Evolutionary conservation across 1,140 invertebrate genomes (phyloP).

Genomic region (Euura saliciscinereae): DNA sequence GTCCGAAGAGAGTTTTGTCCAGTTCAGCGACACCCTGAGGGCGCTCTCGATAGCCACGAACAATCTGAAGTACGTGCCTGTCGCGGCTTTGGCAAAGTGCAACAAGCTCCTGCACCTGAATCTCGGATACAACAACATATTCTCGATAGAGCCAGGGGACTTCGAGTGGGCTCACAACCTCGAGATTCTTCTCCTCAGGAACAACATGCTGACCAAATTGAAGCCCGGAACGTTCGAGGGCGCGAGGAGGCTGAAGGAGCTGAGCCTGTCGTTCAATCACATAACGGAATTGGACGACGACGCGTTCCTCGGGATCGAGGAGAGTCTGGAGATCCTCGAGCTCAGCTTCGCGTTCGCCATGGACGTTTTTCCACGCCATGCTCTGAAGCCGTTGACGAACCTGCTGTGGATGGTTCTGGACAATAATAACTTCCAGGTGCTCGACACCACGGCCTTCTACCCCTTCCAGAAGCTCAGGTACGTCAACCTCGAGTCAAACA

Average conservation of each 20-base stretch:
- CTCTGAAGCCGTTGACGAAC: constrained; percentile 71
- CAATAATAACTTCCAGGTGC: constrained; percentile 81
- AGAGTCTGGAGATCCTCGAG: constrained; percentile 81
- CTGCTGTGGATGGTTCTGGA: constrained; percentile 86
- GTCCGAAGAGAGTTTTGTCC: constrained; percentile 61
- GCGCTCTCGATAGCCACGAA: constrained; percentile 84
- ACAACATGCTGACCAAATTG: constrained; percentile 81
- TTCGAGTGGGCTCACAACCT: constrained; percentile 84
- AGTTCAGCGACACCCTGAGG: constrained; percentile 68
- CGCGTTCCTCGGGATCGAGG: constrained; percentile 75
- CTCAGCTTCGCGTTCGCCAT: constrained; percentile 83
- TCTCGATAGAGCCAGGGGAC: constrained; percentile 73
- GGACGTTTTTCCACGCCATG: constrained; percentile 76
- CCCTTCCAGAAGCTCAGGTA: constrained; percentile 77
- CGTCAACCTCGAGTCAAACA: constrained; percentile 86
- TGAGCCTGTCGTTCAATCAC: constrained; percentile 89
- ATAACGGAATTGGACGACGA: constrained; percentile 77
- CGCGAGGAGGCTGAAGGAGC: constrained; percentile 76
- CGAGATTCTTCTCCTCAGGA: constrained; percentile 82
- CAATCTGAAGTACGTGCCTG: constrained; percentile 74
- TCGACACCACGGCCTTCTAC: constrained; percentile 67
- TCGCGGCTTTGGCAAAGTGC: constrained; percentile 69
- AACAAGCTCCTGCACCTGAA: constrained; percentile 80
- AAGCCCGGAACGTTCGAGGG: constrained; percentile 73
- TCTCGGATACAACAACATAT: constrained; percentile 85